Conservation (phyloP, 2,113 vertebrate genomes). For the Urocitellus parryii region DNA sequence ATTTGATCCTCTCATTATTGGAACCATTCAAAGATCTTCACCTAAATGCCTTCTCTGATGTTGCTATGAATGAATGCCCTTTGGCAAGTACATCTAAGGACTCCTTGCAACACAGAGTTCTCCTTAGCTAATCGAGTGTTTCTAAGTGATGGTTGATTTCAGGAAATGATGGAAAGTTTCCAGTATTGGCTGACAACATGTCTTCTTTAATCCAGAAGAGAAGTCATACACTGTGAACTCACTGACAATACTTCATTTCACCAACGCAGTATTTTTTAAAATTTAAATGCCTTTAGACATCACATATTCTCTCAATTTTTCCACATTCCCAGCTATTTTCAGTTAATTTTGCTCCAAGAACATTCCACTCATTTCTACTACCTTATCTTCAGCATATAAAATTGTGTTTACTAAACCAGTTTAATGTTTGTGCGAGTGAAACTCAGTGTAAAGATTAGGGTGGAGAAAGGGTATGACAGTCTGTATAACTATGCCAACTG, state of each 20-base stretch:
- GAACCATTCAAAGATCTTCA: neutral
- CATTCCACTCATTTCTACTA: constrained; percentile 7
- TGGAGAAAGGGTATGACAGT: neutral
- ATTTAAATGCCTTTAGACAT: neutral
- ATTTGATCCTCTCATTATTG: constrained; percentile 52
- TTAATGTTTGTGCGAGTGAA: neutral
- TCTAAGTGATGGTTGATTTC: constrained; percentile 1
- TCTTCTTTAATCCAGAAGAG: neutral
- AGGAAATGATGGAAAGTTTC: constrained; percentile 17
- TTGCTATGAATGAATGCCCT: neutral
- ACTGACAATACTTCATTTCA: constrained; percentile 5
- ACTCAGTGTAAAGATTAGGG: neutral
- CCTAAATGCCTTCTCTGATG: constrained; percentile 40
- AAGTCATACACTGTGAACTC: neutral
- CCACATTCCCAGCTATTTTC: neutral
- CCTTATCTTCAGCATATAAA: neutral
- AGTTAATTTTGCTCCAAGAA: neutral
- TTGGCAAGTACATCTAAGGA: constrained; percentile 28
- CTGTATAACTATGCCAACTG: neutral
- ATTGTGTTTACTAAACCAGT: neutral
- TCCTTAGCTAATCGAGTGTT: constrained; percentile 27
- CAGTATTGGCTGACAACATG: neutral
- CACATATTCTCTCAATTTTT: neutral
- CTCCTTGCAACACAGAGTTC: neutral
- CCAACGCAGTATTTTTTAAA: neutral